Conservation (phyloP, 2,888 invertebrate genomes). For the Hymenopus coronatus region DNA sequence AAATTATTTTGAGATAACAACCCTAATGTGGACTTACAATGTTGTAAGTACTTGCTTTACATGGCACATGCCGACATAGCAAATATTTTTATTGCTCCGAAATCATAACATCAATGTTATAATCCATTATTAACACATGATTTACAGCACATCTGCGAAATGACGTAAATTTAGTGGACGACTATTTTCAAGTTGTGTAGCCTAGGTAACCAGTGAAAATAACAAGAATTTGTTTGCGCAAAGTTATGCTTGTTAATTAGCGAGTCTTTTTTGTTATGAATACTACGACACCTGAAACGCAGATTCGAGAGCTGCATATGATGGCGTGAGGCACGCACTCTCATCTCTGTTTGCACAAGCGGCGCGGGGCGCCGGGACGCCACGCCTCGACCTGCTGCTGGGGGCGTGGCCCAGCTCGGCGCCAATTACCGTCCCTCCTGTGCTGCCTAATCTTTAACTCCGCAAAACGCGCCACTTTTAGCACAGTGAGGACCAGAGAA, state of each 20-base stretch:
- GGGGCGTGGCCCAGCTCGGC: constrained; percentile 20
- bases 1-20: too few species aligned
- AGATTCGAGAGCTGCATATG: not conserved
- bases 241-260: not conserved
- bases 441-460: not conserved
- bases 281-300: not conserved
- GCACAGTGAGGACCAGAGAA: too few species aligned
- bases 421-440: constrained; percentile 7
- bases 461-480: not conserved
- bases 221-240: not conserved
- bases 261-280: not conserved
- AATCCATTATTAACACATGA: too few species aligned
- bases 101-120: too few species aligned
- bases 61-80: too few species aligned
- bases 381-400: constrained; percentile 24
- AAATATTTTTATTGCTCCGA: too few species aligned
- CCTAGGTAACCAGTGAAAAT: not conserved
- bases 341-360: constrained; percentile 16
- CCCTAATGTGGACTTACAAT: too few species aligned
- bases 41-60: too few species aligned
- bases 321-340: not conserved
- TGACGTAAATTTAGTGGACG: too few species aligned
- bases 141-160: too few species aligned
- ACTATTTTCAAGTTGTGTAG: not conserved
- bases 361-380: constrained; percentile 23